Base-by-base conservation (phyloP, 2,888 invertebrate genomes). In the Dicranocentrus wangi region DNA sequence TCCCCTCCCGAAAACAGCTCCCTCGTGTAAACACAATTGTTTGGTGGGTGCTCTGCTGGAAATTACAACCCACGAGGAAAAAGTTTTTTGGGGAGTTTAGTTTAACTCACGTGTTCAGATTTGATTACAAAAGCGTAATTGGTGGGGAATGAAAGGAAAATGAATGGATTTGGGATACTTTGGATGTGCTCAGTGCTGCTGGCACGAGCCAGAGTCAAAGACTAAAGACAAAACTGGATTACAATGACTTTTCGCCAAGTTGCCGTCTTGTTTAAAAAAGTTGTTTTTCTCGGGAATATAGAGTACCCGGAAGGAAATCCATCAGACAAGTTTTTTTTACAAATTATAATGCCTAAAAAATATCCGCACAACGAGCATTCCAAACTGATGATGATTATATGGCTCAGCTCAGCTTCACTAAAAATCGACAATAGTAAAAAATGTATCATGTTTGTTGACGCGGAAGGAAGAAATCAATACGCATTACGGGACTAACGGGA, bases 21-120 rank as follows among this genome's bases (percentile, higher is more conserved):
- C 39, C 39, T 65, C 66, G 53, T 75, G 75, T 75, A 75, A 65
- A 75, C 75, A 66, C 65, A 75, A 75, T 75, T 75, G 65, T 21
- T 23, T 73, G 63, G 7, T 51, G 10, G 39, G 13, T 10, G 10
- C 32, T 32, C 10, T 32, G 5, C 32, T 32, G 32, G 3, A 32
- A 10, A 32, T 10, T 32, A 10, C 32, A 32, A 32, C 32, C 32
- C 32, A 32, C n/a, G 32, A 32, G 32, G n/a, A n/a, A 32, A 32
- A 32, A 32, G 5, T 32, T n/a, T n/a, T n/a, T 32, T 32, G 61
- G 19, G 2, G 2, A 43, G 51, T 51, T 51, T 51, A 51, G 51
- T 8, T 51, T 51, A 19, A 51, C n/a, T 17, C 32, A 8, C 61
- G 7, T 61, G 17, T 61, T 28, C 28, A 28, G 32, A 61, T 61